A percentile compares a stretch with the other conserved stretches of the same genome.
Conservation (phyloP, 2,797 vertebrate species). For the Rhinogobio ventralis region DNA sequence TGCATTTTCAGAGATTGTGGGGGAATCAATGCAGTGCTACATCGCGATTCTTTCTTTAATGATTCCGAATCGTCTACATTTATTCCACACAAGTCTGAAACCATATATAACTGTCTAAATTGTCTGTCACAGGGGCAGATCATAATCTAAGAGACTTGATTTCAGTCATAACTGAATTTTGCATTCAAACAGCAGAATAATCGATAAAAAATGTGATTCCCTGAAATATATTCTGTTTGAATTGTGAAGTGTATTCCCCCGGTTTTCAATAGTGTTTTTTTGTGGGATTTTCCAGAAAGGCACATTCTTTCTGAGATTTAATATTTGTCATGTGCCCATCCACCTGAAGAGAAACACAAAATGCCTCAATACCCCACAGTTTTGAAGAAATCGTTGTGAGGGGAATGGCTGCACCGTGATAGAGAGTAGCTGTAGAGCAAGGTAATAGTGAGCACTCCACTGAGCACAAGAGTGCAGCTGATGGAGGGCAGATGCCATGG, state of each 20-base stretch:
- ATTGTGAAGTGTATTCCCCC: background rate
- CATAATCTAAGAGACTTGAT: background rate
- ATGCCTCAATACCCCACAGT: conserved; percentile 16
- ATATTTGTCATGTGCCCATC: conserved; percentile 16
- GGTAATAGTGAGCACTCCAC: conserved; percentile 42
- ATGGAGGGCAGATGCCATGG: conserved; percentile 50
- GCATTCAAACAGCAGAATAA: background rate
- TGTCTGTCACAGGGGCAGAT: background rate
- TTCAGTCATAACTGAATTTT: background rate
- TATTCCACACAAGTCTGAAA: background rate
- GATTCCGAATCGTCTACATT: background rate
- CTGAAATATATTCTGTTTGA: background rate
- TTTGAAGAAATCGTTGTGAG: background rate
- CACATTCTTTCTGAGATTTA: conserved; percentile 12
- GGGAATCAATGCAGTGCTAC: background rate
- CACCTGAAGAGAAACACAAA: conserved; percentile 29
- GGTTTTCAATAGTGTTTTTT: background rate
- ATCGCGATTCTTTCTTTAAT: background rate
- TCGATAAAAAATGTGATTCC: background rate
- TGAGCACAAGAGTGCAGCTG: conserved; percentile 32
- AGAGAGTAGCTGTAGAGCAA: conserved; percentile 32
- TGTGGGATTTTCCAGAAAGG: conserved; percentile 7
- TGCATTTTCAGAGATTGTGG: background rate
- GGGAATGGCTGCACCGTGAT: background rate
- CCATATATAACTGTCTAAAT: background rate